Base-by-base conservation (phyloP, 2,797 vertebrate species). In the Ptychadena robeensis region DNA sequence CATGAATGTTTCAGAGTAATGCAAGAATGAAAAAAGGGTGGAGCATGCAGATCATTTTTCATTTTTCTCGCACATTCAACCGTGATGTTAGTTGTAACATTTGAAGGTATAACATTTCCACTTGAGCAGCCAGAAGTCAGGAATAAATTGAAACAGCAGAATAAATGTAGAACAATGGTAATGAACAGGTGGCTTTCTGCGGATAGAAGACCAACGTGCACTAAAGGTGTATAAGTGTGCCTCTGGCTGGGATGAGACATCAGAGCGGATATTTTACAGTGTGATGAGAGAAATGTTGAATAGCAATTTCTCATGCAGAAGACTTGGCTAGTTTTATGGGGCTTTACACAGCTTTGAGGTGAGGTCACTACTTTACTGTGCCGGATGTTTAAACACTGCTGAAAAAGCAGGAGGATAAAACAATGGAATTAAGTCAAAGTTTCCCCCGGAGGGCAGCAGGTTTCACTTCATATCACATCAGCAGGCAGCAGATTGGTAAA, bases 381-480 rank as follows among this genome's bases (percentile, higher is more conserved):
- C 35, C 35, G 57, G 71, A 80, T 80, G n/a, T 80, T 38, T 69
- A 63, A 80, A 80, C 71, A 37, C 72, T 53, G 37, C 53, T 75
- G 71, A 85, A 31, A 72, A 85, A 74, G 53, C 70, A 69, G 18
- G 35, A 6, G 63, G 70, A 69, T 84, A 80, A 83, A 75, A 80
- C 71, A 53, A 44, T 28, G 53, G 72, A 25, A 79, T 70, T 73
- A 78, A 59, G 68, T 72, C 61, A 66, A 57, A 73, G 69, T 59
- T 69, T 79, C 65, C 59, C 72, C 78, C 32, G 22, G 71, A 85
- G 78, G 77, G 28, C 11, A 32, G 10, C 40, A 63, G 22, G 70
- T 80, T 79, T 80, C 70, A 74, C 77, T 73, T 79, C 69, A 79
- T 44, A 73, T 83, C 76, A 70, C 82, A 80, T 75, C 77, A 74